phyloP scores from a whole-genome alignment of 2,113 vertebrate species.

The Crotalus tigris region DNA sequence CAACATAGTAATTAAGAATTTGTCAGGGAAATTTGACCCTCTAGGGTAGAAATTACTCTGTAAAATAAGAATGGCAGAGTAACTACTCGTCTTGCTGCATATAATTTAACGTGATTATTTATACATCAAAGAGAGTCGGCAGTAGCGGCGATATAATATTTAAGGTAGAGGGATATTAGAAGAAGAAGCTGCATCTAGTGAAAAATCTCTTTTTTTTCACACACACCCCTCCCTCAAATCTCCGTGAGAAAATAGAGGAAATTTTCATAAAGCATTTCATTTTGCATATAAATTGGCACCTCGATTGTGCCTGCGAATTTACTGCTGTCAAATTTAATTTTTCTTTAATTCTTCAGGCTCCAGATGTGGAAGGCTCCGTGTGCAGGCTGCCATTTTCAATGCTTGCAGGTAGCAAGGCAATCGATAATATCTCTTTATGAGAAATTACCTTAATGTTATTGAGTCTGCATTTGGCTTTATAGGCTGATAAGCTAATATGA shows the following conservation, averaged over 20 bases:
- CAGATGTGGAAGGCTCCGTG: constrained; percentile 82
- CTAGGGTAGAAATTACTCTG: constrained; percentile 98
- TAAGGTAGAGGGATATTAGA: constrained; percentile 80
- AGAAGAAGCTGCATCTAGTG: constrained; percentile 71
- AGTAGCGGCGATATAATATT: constrained; percentile 87
- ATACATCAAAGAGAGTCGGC: constrained; percentile 96
- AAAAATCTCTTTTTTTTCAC: constrained; percentile 41
- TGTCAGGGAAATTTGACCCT: constrained; percentile 99
- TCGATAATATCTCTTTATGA: constrained; percentile 99
- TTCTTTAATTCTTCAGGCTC: constrained; percentile 98
- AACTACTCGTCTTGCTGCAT: constrained; percentile 80
- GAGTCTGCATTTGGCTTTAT: constrained; percentile 91
- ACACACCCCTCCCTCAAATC: constrained; percentile 65
- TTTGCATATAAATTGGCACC: constrained; percentile 98
- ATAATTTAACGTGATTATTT: constrained; percentile 99
- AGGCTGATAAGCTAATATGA: constrained; percentile 96
- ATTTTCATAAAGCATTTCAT: constrained; percentile 87
- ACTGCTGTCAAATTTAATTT: constrained; percentile 99
- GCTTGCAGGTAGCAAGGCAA: constrained; percentile 87
- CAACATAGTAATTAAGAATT: constrained; percentile 96
- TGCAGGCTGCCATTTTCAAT: constrained; percentile 90
- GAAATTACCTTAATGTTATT: constrained; percentile 96
- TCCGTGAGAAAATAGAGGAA: constrained; percentile 80
- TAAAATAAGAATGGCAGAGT: constrained; percentile 92
- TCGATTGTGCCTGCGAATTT: constrained; percentile 89